Evolutionary conservation across 2,888 invertebrate species (phyloP), one percentile per base, ranked within the genome.

Genomic region (Carterocephalus palaemon): DNA sequence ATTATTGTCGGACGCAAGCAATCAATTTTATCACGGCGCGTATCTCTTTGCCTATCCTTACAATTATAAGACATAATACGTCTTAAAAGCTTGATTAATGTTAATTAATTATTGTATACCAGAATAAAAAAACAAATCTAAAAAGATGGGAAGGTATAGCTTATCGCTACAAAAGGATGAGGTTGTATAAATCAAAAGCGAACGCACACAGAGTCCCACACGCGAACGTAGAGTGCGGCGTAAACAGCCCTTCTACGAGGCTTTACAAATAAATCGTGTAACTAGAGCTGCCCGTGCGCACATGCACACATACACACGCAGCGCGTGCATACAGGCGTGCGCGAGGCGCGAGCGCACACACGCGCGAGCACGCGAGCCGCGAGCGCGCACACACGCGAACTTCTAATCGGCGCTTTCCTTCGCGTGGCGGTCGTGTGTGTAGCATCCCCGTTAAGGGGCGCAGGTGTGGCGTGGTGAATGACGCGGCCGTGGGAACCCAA

Each of bases 351-450:
- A 32, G 57, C 53, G n/a, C n/a, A n/a, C n/a, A n/a, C n/a, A n/a
- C n/a, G n/a, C 40, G 41, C 16, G 20, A 51, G 49, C 36, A 43
- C 38, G 52, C 50, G 51, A 39, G 51, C 59, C 64, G 57, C 64
- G 66, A 41, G 60, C 54, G 37, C 42, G 49, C 46, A 56, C 52
- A 51, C 55, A 49, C 51, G 52, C 52, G 41, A 22, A 36, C 64
- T 62, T 75, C 77, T 78, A 79, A 79, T 78, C 74, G 75, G 54
- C 69, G 77, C 74, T 75, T 76, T 77, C 71, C 78, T 81, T 79
- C 85, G 84, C 85, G 85, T 84, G 85, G 70, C 84, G 53, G 79
- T 67, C 84, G 85, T 84, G 84, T 82, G 85, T 76, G 77, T 67
- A 66, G 57, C 79, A 74, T 75, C 80, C 75, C 81, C 81, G 83